Base-by-base conservation (phyloP, 2,888 invertebrate genomes). In the Limnephilus auricula region DNA sequence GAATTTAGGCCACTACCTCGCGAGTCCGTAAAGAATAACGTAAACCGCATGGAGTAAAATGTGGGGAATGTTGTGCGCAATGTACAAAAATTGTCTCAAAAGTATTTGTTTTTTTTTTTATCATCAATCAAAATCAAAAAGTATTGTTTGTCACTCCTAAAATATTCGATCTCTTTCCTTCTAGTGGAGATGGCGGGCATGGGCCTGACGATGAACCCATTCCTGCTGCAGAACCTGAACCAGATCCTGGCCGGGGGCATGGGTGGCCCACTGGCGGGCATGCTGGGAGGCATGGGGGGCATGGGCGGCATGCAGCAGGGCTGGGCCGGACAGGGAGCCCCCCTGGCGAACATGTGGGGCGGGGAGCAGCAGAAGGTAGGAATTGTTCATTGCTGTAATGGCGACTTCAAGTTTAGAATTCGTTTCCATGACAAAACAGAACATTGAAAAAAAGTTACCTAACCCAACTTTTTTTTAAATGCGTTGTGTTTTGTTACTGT, bases 161-260 rank as follows among this genome's bases (percentile, higher is more conserved):
- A 65, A 65, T 25, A 25, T 65, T 25, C n/a, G 9, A 65, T 65
- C 6, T 65, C 65, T 89, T 32, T 34, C n/a, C 30, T 94, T 94
- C 85, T 95, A 97, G 97, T 97, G 97, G 97, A 97, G 94, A 96
- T 97, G 96, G 96, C 96, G 37, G 96, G 96, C 31, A 95, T 96
- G 95, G 95, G 95, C 40, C 94, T 94, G 78, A 95, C 96, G 10
- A 96, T 96, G 95, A 96, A 96, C 94, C 94, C 95, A 92, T 96
- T 95, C 94, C 94, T 96, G 91, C 95, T 96, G 93, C 96, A 96
- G 94, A 96, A 96, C 93, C 93, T 96, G 92, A 96, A 95, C 93
- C 96, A 96, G 94, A 95, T 96, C 89, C 93, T 96, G 92, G 95
- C 95, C 6, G 95, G 95, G 5, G 96, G 96, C n/a, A 95, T 96